phyloP scores from a whole-genome alignment of 2,888 invertebrate genomes.

The Allygus modestus region DNA sequence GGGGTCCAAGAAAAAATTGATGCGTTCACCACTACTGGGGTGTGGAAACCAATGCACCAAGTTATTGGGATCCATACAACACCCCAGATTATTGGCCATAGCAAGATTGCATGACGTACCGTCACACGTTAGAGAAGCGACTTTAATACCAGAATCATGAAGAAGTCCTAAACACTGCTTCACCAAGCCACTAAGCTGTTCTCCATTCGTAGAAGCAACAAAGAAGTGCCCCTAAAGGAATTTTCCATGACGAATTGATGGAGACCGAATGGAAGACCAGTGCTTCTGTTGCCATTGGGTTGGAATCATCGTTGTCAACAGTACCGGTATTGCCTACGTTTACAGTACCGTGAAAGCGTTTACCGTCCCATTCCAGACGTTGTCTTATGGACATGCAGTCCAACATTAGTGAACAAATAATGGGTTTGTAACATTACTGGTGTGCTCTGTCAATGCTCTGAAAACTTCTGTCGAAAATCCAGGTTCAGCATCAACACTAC shows the following conservation, averaged over 20 bases:
- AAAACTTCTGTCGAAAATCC: conserved; percentile 43
- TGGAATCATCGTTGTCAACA: conserved; percentile 44
- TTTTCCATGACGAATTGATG: conserved; percentile 58
- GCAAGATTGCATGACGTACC: conserved; percentile 58
- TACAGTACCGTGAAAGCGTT: conserved; percentile 57
- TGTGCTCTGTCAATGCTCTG: conserved; percentile 41
- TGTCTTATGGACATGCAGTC: conserved; percentile 32
- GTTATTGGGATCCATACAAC: conserved; percentile 52
- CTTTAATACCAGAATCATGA: conserved; percentile 56
- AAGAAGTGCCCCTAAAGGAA: conserved; percentile 59
- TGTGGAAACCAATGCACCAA: conserved; percentile 61
- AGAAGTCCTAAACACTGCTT: conserved; percentile 60
- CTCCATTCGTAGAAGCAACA: conserved; percentile 32
- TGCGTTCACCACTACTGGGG: conserved; percentile 50
- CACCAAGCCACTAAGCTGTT: conserved; percentile 58
- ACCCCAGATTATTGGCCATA: conserved; percentile 62
- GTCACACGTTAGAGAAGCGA: conserved; percentile 62
- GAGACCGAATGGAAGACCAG: conserved; percentile 58
- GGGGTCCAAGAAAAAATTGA: conserved; percentile 64
- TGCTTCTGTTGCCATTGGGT: conserved; percentile 57
- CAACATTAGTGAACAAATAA: conserved; percentile 38
- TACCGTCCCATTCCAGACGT: conserved; percentile 40
- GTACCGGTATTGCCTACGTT: conserved; percentile 48
- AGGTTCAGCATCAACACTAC: neutral
- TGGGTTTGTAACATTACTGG: conserved; percentile 13